Base-by-base conservation (phyloP, 2,888 invertebrate genomes). In the Pristionchus japonicus region DNA sequence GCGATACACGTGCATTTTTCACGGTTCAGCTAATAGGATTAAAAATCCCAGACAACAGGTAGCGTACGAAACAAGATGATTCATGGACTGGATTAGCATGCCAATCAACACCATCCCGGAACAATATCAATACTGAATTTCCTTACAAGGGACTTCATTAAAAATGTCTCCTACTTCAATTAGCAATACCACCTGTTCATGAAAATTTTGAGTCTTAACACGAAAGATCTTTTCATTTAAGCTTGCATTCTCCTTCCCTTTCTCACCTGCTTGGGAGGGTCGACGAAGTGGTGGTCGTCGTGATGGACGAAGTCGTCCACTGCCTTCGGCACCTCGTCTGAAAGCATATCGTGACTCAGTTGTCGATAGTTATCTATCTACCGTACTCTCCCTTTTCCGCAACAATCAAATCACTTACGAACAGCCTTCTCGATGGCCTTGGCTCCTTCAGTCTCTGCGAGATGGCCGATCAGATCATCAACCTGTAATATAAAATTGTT, bases 321-420 rank as follows among this genome's bases (percentile, higher is more conserved):
- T 23, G 47, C 31, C 86, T 86, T 64, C 9, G 86, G 86, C 15
- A 47, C 86, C 43, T 86, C 86, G 20, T 86, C 86, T 86, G 86
- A 40, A 86, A n/a, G n/a, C n/a, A n/a, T n/a, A n/a, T n/a, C n/a
- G 15, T 9, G 27, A 43, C 37, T 67, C 49, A 43, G 23, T 34
- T n/a, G 57, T 84, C 13, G 31, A 80, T 31, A 15, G 31, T 4
- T 47, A 47, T 47, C n/a, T 31, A 4, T 1, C 3, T 67, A 67
- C 67, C 17, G 31, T 67, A 67, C 23, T 34, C 67, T n/a, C n/a
- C n/a, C n/a, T n/a, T 15, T 31, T n/a, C 31, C 15, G 17, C 11
- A 1, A 1, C 15, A n/a, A 27, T 77, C n/a, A 43, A 77, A 23
- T 15, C 15, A 86, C 86, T 67, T 15, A 86, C 86, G 49, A 40